A percentile compares a stretch with the other conserved stretches of the same genome.
These are phyloP conservation scores for Drosophila peninsularis DNA, from an alignment of 2,888 invertebrate species.

Conservation along the genomic window DNA sequence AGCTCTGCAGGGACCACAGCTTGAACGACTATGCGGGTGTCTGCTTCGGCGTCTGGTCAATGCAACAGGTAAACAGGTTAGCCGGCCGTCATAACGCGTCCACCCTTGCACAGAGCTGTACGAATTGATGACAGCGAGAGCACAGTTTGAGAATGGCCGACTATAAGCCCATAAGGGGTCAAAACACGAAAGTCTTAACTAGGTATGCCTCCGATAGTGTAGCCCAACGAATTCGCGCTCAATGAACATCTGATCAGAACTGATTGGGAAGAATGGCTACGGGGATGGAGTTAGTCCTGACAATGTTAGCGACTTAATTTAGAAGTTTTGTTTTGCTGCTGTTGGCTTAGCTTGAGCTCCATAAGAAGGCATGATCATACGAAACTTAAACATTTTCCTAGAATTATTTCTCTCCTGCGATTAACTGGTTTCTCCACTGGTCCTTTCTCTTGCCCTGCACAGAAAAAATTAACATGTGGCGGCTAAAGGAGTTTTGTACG, in stretches of 20 bases:
- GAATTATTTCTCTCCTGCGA: conserved; percentile 48
- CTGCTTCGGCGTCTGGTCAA: conserved; percentile 44
- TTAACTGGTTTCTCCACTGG: conserved; percentile 19
- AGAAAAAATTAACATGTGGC: background rate
- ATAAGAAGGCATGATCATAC: conserved; percentile 63
- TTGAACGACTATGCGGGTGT: conserved; percentile 61
- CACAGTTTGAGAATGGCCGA: conserved; percentile 12
- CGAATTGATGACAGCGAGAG: conserved; percentile 25
- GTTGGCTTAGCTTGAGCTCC: conserved; percentile 41
- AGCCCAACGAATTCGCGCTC: conserved; percentile 24
- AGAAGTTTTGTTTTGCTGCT: conserved; percentile 27
- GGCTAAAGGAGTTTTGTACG: no score
- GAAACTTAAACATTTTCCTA: conserved; percentile 69
- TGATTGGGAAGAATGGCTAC: conserved; percentile 41
- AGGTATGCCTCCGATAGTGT: conserved; percentile 31
- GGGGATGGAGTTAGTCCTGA: conserved; percentile 30
- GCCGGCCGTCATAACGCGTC: conserved; percentile 38
- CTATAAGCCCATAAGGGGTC: conserved; percentile 23
- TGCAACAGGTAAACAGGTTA: conserved; percentile 70
- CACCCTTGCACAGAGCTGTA: conserved; percentile 34
- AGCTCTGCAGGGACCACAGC: conserved; percentile 41
- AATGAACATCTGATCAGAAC: conserved; percentile 47
- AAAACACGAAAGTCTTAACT: conserved; percentile 58
- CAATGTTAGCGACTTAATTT: conserved; percentile 49
- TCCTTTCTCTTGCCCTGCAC: conserved; percentile 15